phyloP scores from a whole-genome alignment of 2,888 invertebrate species.

The Autographa gamma region DNA sequence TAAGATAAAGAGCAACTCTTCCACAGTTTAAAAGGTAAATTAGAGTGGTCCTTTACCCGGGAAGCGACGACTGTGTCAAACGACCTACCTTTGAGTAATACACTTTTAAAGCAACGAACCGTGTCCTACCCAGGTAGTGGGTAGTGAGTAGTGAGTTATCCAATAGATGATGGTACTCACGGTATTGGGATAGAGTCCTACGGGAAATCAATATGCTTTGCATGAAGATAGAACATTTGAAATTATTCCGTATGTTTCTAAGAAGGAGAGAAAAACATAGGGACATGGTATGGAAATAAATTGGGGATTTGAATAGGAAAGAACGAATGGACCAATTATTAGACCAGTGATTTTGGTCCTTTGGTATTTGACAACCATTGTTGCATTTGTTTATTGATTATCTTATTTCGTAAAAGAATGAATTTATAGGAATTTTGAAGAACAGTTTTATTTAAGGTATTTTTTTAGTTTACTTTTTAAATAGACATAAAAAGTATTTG shows the following conservation, averaged over 20 bases:
- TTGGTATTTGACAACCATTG: background rate
- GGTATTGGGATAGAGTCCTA: constrained; percentile 8
- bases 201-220: constrained; percentile 38
- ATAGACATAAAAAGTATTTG: too few species aligned
- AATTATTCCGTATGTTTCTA: background rate
- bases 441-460: too few species aligned
- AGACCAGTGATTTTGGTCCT: background rate
- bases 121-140: constrained; percentile 1
- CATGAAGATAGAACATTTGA: constrained; percentile 12
- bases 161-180: constrained; percentile 16
- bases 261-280: background rate
- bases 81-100: constrained; percentile 23
- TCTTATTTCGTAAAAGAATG: too few species aligned
- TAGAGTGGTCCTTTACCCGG: constrained; percentile 11
- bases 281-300: background rate
- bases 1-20: constrained; percentile 1
- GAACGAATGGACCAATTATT: background rate
- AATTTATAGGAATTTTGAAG: too few species aligned
- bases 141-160: constrained; percentile 16
- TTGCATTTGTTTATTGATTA: too few species aligned
- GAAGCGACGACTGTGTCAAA: constrained; percentile 25
- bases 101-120: constrained; percentile 38
- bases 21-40: constrained; percentile 7
- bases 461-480: too few species aligned
- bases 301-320: background rate